Evolutionary conservation across 23 tunicate species (phyloP), one percentile per base, ranked within the genome.

Genomic region (Ciona savignyi): DNA sequence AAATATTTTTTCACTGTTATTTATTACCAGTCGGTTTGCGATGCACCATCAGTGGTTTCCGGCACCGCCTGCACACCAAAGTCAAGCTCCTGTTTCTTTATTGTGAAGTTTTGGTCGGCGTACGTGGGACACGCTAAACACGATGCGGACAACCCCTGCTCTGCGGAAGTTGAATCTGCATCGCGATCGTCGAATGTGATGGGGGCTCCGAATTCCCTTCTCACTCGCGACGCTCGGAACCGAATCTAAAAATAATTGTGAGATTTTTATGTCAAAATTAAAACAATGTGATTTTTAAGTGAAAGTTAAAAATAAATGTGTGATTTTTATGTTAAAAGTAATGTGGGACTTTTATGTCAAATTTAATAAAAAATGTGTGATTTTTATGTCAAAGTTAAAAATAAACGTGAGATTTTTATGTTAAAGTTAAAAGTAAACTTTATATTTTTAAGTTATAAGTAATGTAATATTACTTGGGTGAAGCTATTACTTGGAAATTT

Each of bases 11-110:
- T n/a, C n/a, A n/a, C n/a, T n/a, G n/a, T n/a, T 23, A 65, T 29
- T 29, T 9, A 9, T 30, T 32, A 90, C 97, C 97, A 91, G 20
- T 51, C 72, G 22, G 92, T 85, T 76, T 91, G 97, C 42, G 92
- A 80, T 24, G 76, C 74, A 1, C 80, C 77, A 31, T 85, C 91
- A 3, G 33, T 62, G 26, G 32, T 64, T 29, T 76, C 80, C 3
- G 97, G 97, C 23, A 91, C 86, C 28, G 86, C 86, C 64, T 91
- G 97, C 26, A 76, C 80, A 0, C 80, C 73, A n/a, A 30, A 35
- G 32, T 91, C 97, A 68, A 81, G 73, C 49, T 85, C 97, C 4
- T 35, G 29, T 51, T 78, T 76, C 61, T 80, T 76, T 2, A 80
- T 11, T 27, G 84, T 62, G 62, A 80, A 91, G 70, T 72, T 76